These are phyloP conservation scores for Anguilla obscura DNA, from an alignment of 2,797 vertebrate species.

Conservation along the genomic window DNA sequence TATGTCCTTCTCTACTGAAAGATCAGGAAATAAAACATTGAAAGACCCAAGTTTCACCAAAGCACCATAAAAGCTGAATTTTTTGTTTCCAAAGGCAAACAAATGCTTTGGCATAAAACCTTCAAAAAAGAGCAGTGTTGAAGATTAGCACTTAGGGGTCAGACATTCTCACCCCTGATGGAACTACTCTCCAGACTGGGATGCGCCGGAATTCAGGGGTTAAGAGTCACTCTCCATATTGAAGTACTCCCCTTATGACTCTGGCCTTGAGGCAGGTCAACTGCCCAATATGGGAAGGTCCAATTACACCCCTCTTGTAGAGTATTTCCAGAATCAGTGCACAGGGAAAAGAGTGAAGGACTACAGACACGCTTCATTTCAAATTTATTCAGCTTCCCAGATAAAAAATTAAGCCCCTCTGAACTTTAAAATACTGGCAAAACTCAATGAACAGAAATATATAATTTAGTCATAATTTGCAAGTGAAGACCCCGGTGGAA, in stretches of 20 bases:
- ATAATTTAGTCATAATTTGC: neutral
- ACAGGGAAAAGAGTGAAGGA: neutral
- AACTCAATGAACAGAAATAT: neutral
- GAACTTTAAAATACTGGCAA: neutral
- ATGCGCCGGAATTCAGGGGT: slow-evolving; percentile 21
- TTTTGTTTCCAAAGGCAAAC: neutral
- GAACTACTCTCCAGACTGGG: neutral
- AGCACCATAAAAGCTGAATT: slow-evolving; percentile 1
- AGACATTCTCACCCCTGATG: slow-evolving; percentile 18
- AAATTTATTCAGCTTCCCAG: neutral
- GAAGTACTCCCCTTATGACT: slow-evolving; percentile 17
- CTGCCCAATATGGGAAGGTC: neutral
- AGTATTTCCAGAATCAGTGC: neutral
- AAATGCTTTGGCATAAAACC: neutral
- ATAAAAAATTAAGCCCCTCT: neutral
- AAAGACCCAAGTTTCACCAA: neutral
- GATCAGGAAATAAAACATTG: neutral
- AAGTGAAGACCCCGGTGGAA: neutral
- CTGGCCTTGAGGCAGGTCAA: slow-evolving; percentile 18
- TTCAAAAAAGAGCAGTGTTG: neutral
- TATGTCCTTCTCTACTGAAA: neutral
- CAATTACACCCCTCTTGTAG: neutral
- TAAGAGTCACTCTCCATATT: slow-evolving; percentile 25
- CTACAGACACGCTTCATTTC: neutral
- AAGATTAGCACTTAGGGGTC: slow-evolving; percentile 14